Evolutionary conservation across 2,113 vertebrate species (phyloP).

Genomic region (Tragelaphus imberbis): DNA sequence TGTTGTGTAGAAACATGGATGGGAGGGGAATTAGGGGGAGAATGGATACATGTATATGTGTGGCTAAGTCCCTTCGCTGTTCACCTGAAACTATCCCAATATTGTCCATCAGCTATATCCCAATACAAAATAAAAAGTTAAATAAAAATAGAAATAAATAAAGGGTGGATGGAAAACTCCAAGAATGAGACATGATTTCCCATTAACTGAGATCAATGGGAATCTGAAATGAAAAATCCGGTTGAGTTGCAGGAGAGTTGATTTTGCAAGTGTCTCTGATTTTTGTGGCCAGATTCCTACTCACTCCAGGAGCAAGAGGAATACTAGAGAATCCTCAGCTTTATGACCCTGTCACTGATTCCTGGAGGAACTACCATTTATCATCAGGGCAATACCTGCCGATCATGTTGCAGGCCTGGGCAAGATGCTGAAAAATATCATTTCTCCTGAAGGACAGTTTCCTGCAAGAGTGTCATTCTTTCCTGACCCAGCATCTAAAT

Average conservation of each 20-base stretch:
- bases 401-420: slow-evolving; percentile 40
- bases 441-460: slow-evolving; percentile 75
- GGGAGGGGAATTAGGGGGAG: not conserved
- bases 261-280: not conserved
- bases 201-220: not conserved
- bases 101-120: not conserved
- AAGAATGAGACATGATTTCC: not conserved
- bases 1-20: not conserved
- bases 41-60: not conserved
- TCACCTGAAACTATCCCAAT: not conserved
- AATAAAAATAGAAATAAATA: not conserved
- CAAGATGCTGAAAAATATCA: slow-evolving; percentile 58
- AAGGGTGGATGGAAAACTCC: not conserved
- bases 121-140: not conserved
- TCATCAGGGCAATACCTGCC: slow-evolving; percentile 53
- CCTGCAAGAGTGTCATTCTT: slow-evolving; percentile 69
- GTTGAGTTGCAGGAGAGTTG: not conserved
- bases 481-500: slow-evolving; percentile 77
- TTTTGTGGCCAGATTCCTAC: not conserved
- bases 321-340: not conserved
- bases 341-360: slow-evolving; percentile 1
- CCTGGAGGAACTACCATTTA: slow-evolving; percentile 45
- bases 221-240: not conserved
- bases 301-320: not conserved
- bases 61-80: not conserved